Evolutionary conservation across 2,888 invertebrate species (phyloP), one percentile per base, ranked within the genome.

Genomic region (Nephrocerus scutellatus): DNA sequence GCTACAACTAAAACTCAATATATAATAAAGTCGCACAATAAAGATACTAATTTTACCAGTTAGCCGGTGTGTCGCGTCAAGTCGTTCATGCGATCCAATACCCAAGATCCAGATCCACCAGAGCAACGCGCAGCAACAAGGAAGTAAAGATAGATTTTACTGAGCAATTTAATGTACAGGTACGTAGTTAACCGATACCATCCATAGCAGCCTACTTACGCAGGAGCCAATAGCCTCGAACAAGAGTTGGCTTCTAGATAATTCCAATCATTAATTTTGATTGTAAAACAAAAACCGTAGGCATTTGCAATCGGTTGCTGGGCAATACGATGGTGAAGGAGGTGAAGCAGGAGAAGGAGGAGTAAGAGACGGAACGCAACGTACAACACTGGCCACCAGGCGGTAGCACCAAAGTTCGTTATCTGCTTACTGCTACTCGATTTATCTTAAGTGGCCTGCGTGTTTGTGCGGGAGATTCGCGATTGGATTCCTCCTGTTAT

Each of bases 201-300:
- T 25, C 16, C 8, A 6, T 5, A 16, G n/a, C 29, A 6, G 29
- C 29, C 29, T 29, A 29, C 29, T 29, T 13, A 9, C 15, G 7
- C 18, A 21, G 15, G 28, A 29, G 29, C 22, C 20, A 6, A 9
- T 30, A 15, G 21, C 30, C 25, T 30, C 12, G 32, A 20, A 23
- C 28, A 28, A 33, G 21, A 18, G 18, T 56, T 52, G 52, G 54
- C 57, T 55, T 47, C 59, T 52, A 60, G 59, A 57, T 60, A 60
- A 60, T 58, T 58, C 60, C 59, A 60, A 58, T 58, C 57, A 58
- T 58, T 58, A 60, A 60, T 58, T 59, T 56, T 56, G 56, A 56
- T 57, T 57, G 59, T 50, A 53, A 60, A 51, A 54, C 49, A 55
- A 30, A 40, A 32, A 20, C 12, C n/a, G 22, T 12, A 13, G 23